phyloP scores from a whole-genome alignment of 92 coral and sea anemone genomes.

The Epizoanthus stellaris region DNA sequence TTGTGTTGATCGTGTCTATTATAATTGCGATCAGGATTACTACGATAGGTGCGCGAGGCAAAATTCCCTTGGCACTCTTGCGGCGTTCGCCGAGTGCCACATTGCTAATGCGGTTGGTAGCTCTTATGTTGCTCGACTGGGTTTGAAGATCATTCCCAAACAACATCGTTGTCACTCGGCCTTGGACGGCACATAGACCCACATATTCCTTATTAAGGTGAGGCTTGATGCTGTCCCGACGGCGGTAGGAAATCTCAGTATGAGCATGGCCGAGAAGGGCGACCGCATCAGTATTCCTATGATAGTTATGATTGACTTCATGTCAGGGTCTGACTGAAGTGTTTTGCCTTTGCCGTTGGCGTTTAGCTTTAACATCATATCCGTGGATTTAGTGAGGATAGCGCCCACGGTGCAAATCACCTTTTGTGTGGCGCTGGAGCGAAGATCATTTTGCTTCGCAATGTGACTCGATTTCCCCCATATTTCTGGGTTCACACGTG shows the following conservation, averaged over 20 bases:
- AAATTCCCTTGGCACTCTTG: neutral
- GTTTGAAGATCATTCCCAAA: conserved; percentile 20
- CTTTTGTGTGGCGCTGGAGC: conserved; percentile 15
- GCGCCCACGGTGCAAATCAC: neutral
- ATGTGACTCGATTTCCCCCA: conserved; percentile 40
- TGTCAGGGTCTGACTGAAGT: neutral
- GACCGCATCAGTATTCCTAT: conserved; percentile 30
- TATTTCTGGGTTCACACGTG: conserved; percentile 53
- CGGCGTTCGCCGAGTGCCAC: neutral
- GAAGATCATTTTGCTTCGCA: conserved; percentile 33
- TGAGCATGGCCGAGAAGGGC: conserved; percentile 44
- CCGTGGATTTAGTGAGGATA: neutral
- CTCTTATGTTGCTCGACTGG: conserved; percentile 11
- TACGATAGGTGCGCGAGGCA: neutral
- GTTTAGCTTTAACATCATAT: neutral
- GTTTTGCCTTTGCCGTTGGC: neutral
- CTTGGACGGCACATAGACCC: conserved; percentile 4
- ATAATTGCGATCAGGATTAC: neutral
- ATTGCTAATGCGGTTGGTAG: conserved; percentile 37
- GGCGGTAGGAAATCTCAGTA: conserved; percentile 46
- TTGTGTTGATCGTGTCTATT: neutral
- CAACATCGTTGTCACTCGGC: conserved; percentile 35
- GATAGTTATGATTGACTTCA: conserved; percentile 9
- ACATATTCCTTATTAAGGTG: conserved; percentile 8
- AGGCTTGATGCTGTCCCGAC: conserved; percentile 44